A percentile compares a stretch with the other conserved stretches of the same genome.
Evolutionary conservation across 2,888 invertebrate species (phyloP).

Genomic region (Orthonevra nobilis): DNA sequence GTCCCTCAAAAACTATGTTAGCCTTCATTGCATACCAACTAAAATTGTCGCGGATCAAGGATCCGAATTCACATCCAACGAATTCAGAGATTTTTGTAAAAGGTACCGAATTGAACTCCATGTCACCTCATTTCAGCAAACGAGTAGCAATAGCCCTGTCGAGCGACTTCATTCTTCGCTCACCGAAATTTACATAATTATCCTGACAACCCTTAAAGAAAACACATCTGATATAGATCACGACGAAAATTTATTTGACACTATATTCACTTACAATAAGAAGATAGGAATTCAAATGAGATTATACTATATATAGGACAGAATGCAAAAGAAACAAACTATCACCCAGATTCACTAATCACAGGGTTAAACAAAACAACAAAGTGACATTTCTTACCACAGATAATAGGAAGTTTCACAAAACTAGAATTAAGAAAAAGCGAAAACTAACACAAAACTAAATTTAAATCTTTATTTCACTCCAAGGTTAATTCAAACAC

Average conservation of each 20-base stretch:
- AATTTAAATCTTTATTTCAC: too few relatives aligned
- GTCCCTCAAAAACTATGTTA: background rate
- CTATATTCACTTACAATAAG: slow-evolving; percentile 26
- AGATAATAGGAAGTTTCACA: too few relatives aligned
- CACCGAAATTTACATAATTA: slow-evolving; percentile 43
- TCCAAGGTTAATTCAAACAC: background rate
- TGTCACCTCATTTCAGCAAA: background rate
- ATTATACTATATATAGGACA: slow-evolving; percentile 16
- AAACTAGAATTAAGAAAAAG: slow-evolving; percentile 9
- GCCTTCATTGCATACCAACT: background rate
- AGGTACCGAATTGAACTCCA: background rate
- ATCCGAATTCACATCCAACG: background rate
- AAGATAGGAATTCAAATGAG: background rate
- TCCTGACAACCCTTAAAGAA: slow-evolving; percentile 11
- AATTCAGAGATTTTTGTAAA: background rate
- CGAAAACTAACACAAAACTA: background rate
- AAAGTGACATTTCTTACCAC: background rate
- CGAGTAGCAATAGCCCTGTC: slow-evolving; percentile 5
- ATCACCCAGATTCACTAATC: slow-evolving; percentile 16
- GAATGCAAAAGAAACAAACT: slow-evolving; percentile 20
- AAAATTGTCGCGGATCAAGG: background rate
- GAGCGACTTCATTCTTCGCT: slow-evolving; percentile 14
- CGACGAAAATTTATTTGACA: slow-evolving; percentile 33
- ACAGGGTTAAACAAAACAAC: background rate
- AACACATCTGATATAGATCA: slow-evolving; percentile 24